Conservation (phyloP, 1,140 invertebrate genomes). For the Trichonephila inaurata region DNA sequence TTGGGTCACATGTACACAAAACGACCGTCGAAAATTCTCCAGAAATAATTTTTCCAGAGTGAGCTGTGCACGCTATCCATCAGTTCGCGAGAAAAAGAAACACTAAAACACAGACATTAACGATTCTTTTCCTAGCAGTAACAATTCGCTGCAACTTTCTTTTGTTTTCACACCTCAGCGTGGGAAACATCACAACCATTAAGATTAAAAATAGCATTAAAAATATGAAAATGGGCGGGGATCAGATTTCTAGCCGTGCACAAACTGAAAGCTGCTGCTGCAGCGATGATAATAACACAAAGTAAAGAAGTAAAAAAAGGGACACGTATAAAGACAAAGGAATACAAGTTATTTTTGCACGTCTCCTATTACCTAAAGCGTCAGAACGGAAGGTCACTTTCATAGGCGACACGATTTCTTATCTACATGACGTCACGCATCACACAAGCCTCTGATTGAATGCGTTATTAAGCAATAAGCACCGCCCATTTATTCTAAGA, state of each 20-base stretch:
- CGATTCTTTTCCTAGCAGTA: background rate
- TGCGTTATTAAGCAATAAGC: constrained; percentile 27
- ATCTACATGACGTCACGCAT: constrained; percentile 31
- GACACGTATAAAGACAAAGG: background rate
- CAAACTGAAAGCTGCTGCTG: background rate
- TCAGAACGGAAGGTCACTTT: constrained; percentile 9
- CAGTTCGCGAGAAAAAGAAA: background rate
- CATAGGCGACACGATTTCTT: constrained; percentile 13
- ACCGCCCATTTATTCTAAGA: constrained; percentile 10
- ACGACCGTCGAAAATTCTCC: background rate
- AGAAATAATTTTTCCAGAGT: background rate
- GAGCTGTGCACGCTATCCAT: background rate
- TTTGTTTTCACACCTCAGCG: constrained; percentile 21
- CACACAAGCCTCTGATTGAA: constrained; percentile 18
- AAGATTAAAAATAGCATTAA: constrained; percentile 32
- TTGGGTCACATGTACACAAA: background rate
- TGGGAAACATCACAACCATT: constrained; percentile 14
- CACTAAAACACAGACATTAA: constrained; percentile 7
- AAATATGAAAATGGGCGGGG: constrained; percentile 27
- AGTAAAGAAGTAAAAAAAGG: background rate
- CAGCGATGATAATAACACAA: background rate
- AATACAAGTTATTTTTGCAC: constrained; percentile 16
- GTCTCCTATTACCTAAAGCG: background rate
- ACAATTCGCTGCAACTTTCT: background rate
- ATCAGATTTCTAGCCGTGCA: constrained; percentile 7